These are phyloP conservation scores for Helicolenus hilgendorfi DNA, from an alignment of 2,797 vertebrate species.

Conservation along the genomic window DNA sequence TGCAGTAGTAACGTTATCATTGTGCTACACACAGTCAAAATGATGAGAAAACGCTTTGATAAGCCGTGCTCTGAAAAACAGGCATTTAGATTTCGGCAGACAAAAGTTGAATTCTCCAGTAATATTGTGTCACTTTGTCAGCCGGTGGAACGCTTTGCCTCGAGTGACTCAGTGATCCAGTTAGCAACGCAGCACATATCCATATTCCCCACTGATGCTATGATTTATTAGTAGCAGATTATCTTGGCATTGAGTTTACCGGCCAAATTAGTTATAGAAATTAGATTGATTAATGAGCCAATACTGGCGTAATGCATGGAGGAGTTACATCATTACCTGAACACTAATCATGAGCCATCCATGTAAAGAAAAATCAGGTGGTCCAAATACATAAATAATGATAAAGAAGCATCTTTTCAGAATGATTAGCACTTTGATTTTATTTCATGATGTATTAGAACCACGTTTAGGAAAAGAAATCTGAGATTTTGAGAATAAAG, in stretches of 20 bases:
- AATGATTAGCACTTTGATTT: not conserved
- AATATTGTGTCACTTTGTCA: conserved; percentile 1
- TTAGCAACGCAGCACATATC: conserved; percentile 29
- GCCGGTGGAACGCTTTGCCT: conserved; percentile 31
- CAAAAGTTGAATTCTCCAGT: conserved; percentile 15
- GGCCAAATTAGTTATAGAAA: conserved; percentile 26
- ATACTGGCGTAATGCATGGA: not conserved
- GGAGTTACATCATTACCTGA: not conserved
- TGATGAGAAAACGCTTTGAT: not conserved
- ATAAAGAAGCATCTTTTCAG: not conserved
- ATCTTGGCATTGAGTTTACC: not conserved
- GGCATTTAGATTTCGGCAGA: not conserved
- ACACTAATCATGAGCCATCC: not conserved
- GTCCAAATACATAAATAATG: not conserved
- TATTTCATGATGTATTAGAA: not conserved
- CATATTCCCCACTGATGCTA: conserved; percentile 23
- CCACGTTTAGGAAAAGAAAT: not conserved
- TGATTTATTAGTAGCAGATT: conserved; percentile 45
- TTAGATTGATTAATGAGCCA: conserved; percentile 43
- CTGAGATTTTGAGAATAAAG: not conserved
- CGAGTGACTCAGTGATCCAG: conserved; percentile 43
- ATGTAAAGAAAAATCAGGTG: not conserved
- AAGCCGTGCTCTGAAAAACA: not conserved
- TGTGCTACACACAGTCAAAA: not conserved
- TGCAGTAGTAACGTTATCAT: not conserved